These are phyloP conservation scores for Formica aserva DNA, from an alignment of 2,888 invertebrate species.

Conservation along the genomic window DNA sequence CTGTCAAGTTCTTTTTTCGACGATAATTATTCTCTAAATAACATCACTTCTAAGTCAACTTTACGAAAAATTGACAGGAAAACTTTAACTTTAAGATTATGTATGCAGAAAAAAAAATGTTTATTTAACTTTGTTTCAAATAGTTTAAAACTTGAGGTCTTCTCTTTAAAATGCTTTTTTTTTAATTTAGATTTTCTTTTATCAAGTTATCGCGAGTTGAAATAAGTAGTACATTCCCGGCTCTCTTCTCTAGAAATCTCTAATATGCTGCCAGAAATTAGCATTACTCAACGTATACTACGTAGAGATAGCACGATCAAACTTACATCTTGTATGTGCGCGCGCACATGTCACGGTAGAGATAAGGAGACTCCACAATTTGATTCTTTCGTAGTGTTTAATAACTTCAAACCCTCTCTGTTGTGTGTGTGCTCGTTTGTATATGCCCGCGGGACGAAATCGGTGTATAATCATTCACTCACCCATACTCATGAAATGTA, in stretches of 20 bases:
- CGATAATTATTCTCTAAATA: no score
- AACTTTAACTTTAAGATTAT: not conserved
- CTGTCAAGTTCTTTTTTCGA: no score
- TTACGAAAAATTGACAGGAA: not conserved
- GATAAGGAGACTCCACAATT: not conserved
- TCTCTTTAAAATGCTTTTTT: not conserved
- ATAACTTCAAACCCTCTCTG: not conserved
- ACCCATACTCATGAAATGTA: not conserved
- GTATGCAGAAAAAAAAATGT: not conserved
- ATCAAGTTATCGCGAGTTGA: not conserved
- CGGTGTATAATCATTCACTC: not conserved
- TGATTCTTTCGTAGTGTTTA: not conserved
- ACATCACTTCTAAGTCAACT: not conserved
- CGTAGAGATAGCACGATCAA: not conserved
- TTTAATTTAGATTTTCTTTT: not conserved
- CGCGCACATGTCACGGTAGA: not conserved
- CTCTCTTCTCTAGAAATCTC: not conserved
- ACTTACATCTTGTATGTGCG: not conserved
- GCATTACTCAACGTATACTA: not conserved
- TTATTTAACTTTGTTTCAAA: not conserved
- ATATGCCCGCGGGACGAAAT: not conserved
- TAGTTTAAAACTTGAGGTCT: not conserved
- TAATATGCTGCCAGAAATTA: not conserved
- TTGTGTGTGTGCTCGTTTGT: not conserved
- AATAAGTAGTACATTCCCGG: not conserved